Conservation (phyloP, 2,888 invertebrate genomes). For the Chrysomela aeneicollis region DNA sequence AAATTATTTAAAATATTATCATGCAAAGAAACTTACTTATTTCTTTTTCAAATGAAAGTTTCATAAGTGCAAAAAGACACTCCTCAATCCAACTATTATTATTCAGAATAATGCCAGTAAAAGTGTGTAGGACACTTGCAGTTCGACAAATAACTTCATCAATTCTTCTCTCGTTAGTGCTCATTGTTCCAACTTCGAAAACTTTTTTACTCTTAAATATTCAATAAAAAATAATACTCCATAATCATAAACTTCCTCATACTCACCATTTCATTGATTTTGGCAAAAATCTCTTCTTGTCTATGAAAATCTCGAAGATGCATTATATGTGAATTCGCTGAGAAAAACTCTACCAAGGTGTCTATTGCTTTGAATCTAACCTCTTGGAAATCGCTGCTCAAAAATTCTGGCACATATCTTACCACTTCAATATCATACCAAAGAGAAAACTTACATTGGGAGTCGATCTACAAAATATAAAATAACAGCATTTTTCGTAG, state of each 20-base stretch:
- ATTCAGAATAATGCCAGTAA: constrained; percentile 64
- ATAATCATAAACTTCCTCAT: not conserved
- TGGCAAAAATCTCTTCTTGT: constrained; percentile 52
- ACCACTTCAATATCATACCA: constrained; percentile 47
- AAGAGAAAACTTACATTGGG: constrained; percentile 44
- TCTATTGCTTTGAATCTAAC: constrained; percentile 60
- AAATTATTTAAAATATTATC: no score
- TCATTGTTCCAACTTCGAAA: constrained; percentile 59
- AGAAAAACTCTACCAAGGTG: constrained; percentile 56
- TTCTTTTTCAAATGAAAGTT: constrained; percentile 64
- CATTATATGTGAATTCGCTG: constrained; percentile 38
- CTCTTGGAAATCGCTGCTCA: constrained; percentile 57
- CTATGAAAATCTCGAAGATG: constrained; percentile 42
- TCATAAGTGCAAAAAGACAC: constrained; percentile 65
- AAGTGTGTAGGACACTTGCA: constrained; percentile 66
- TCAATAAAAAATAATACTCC: not conserved
- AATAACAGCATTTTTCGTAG: not conserved
- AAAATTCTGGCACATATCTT: constrained; percentile 51
- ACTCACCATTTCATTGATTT: constrained; percentile 51
- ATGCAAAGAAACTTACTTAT: constrained; percentile 36
- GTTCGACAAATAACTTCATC: constrained; percentile 70
- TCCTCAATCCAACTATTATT: constrained; percentile 64
- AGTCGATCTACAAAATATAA: constrained; percentile 47
- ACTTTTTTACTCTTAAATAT: constrained; percentile 50
- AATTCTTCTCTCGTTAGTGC: constrained; percentile 60